Conservation (phyloP, 2,113 vertebrate genomes). For the Rhinoptilus africanus region DNA sequence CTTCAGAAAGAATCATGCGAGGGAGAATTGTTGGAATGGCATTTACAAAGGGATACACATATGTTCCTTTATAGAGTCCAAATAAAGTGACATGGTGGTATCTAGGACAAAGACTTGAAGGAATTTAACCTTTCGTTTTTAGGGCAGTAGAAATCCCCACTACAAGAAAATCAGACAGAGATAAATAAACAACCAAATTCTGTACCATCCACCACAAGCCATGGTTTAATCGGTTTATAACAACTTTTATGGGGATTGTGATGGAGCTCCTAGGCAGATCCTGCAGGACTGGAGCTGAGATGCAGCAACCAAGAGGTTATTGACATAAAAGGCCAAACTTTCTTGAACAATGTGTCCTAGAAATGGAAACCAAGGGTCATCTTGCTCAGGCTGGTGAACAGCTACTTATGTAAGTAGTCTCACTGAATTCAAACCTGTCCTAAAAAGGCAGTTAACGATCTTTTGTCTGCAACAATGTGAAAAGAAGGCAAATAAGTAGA, state of each 20-base stretch:
- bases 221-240: neutral
- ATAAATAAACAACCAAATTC: neutral
- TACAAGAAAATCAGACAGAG: neutral
- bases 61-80: neutral
- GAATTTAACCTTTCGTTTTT: slow-evolving; percentile 36
- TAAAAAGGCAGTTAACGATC: neutral
- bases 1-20: neutral
- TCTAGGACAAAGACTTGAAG: slow-evolving; percentile 12
- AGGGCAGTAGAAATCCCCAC: neutral
- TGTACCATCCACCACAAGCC: neutral
- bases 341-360: neutral
- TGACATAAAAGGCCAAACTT: neutral
- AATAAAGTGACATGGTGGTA: neutral
- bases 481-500: neutral
- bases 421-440: neutral
- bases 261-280: neutral
- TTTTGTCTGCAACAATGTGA: neutral
- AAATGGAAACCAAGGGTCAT: neutral
- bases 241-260: neutral
- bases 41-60: neutral
- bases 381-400: neutral
- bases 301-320: neutral
- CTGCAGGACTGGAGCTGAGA: neutral
- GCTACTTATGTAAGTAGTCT: neutral
- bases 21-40: neutral